Percentiles rank a stretch among this genome's conserved stretches.
phyloP scores from a whole-genome alignment of 2,113 vertebrate species.

The Eublepharis macularius region DNA sequence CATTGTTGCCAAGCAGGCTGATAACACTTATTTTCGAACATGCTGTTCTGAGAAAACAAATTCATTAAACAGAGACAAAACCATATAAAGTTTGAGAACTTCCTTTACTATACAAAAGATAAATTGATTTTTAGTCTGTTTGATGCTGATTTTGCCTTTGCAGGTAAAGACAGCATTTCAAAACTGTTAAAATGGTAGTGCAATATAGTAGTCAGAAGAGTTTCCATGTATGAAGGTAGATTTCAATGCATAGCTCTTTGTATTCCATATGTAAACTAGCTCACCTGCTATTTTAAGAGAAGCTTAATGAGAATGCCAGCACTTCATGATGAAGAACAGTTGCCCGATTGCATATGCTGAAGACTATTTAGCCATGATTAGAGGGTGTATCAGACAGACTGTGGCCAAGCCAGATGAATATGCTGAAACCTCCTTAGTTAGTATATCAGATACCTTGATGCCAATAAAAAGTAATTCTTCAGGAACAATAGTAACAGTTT shows the following conservation, averaged over 20 bases:
- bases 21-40: neutral
- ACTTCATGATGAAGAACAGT: slow-evolving; percentile 53
- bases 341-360: slow-evolving; percentile 5
- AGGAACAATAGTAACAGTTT: neutral
- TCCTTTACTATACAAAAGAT: neutral
- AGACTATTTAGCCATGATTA: slow-evolving; percentile 2
- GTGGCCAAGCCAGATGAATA: neutral
- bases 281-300: slow-evolving; percentile 44
- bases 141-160: neutral
- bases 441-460: neutral
- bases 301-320: slow-evolving; percentile 49
- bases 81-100: neutral
- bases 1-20: neutral
- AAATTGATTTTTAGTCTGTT: neutral
- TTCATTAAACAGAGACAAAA: neutral
- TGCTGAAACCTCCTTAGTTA: neutral
- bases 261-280: neutral
- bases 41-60: neutral
- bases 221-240: neutral
- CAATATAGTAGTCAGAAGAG: neutral
- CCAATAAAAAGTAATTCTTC: neutral
- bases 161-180: neutral
- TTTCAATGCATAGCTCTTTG: neutral
- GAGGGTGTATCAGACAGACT: slow-evolving; percentile 14
- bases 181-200: neutral